These are phyloP conservation scores for Eupithecia abbreviata DNA, from an alignment of 2,888 invertebrate species.

Conservation along the genomic window DNA sequence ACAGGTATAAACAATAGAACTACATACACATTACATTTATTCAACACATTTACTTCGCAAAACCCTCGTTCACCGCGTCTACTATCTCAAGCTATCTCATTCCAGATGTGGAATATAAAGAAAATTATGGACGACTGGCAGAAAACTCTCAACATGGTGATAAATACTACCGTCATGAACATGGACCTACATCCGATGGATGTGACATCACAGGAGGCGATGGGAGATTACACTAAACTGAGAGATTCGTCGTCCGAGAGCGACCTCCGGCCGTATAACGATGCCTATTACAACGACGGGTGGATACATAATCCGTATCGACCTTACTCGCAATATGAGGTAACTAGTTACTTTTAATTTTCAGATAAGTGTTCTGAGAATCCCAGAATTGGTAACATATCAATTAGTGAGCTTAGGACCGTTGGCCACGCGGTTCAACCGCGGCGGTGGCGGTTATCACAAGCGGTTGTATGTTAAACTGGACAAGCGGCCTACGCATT, in stretches of 20 bases:
- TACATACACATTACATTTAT: constrained; percentile 18
- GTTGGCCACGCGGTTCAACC: no score
- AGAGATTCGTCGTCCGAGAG: constrained; percentile 64
- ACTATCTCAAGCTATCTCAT: constrained; percentile 28
- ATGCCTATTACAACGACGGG: constrained; percentile 53
- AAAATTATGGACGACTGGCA: constrained; percentile 75
- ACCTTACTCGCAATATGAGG: constrained; percentile 59
- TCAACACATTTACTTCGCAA: constrained; percentile 23
- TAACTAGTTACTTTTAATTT: constrained; percentile 34
- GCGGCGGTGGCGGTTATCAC: no score
- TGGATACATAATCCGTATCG: constrained; percentile 62
- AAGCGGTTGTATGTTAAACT: no score
- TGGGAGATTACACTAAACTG: constrained; percentile 70
- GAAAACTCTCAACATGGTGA: constrained; percentile 68
- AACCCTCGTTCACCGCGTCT: constrained; percentile 18
- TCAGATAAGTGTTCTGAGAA: neutral
- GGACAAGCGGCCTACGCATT: no score
- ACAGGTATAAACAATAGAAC: no score
- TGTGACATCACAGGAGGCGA: constrained; percentile 68
- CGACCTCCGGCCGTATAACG: constrained; percentile 58
- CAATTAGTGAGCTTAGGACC: neutral
- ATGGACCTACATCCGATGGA: constrained; percentile 61
- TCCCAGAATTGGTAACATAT: neutral
- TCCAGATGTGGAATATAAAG: constrained; percentile 71
- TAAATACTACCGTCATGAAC: constrained; percentile 61